Base-by-base conservation (phyloP, 2,113 vertebrate species). In the Clarias batrachus region DNA sequence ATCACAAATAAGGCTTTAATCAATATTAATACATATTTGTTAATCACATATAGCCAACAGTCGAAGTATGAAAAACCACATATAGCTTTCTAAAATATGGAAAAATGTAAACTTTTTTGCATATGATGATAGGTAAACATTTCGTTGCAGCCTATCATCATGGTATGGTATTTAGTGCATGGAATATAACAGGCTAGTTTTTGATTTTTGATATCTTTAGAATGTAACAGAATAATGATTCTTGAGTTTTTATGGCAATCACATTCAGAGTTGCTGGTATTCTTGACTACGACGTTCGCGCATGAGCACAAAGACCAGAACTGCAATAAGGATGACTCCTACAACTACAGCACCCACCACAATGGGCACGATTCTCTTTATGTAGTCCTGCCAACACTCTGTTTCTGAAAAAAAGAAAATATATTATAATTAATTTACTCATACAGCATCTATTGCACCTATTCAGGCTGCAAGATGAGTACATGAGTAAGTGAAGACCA, bases 301-400 rank as follows among this genome's bases (percentile, higher is more conserved):
- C 92, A 95, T 89, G 83, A 97, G 89, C 90, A 97, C 90, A 87
- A 88, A 96, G 0, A 94, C 94, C 48, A 94, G 73, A 63, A 95
- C 56, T 13, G 93, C 90, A 21, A 97, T 89, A 76, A 96, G 88
- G 87, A 96, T 3, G 81, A 97, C 25, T 71, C 93, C 94, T 52
- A 95, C 84, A 37, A 93, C 89, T 0, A 89, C 91, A 57, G 96
- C 92, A 30, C 95, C 94, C 48, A 97, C 11, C 0, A 93, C 90
- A 0, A 96, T 78, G 54, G 96, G 95, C 74, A 95, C 83, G 30
- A 93, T 78, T 88, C 88, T 93, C 88, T 92, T 94, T 88, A 91
- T 94, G 86, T 65, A 95, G 87, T 99, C 97, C 4, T 80, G 89
- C 93, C 89, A 95, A 90, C 98, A 99, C 91, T 97, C 97, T 83